Evolutionary conservation across 2,113 vertebrate genomes (phyloP), one percentile per base, ranked within the genome.

Genomic region (Epinephelus lanceolatus): DNA sequence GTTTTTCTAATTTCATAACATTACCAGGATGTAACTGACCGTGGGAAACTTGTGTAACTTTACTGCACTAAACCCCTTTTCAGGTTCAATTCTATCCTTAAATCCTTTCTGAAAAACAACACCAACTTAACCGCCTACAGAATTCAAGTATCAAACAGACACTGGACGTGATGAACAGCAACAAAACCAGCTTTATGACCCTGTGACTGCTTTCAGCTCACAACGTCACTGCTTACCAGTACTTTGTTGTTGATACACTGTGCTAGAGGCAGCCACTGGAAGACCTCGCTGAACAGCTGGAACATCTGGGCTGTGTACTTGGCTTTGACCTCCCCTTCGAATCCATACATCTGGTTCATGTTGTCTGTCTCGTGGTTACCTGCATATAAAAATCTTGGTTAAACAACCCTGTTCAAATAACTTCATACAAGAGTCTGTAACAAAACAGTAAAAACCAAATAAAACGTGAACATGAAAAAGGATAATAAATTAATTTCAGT

Each of bases 311-410:
- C 95, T 0, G 97, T 98, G 94, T 98, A 99, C 88, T 99, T 99
- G 93, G 98, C 98, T 84, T 98, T 99, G 75, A 99, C 97, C 81
- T 98, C 98, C 0, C 98, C 98, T 91, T 99, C 98, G 23, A 98
- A 99, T 4, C 98, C 98, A 1, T 99, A 99, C 96, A 99, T 99
- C 93, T 99, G 97, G 94, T 99, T 99, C 98, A 99, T 99, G 90
- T 98, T 99, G 96, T 99, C 97, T 0, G 98, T 99, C 92, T 99
- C 97, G 0, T 99, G 98, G 94, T 99, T 99, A 71, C 98, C 98
- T 99, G 77, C n/a, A 78, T 40, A 49, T 3, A 6, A 52, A 55
- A 72, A 57, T n/a, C 2, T 2, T 27, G 5, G 11, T 71, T 67
- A 18, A 47, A 71, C 19, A 18, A 70, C 37, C 8, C 5, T 10